A percentile compares a stretch with the other conserved stretches of the same genome.
Conservation (phyloP, 2,888 invertebrate species). For the Drosophila diplacantha region DNA sequence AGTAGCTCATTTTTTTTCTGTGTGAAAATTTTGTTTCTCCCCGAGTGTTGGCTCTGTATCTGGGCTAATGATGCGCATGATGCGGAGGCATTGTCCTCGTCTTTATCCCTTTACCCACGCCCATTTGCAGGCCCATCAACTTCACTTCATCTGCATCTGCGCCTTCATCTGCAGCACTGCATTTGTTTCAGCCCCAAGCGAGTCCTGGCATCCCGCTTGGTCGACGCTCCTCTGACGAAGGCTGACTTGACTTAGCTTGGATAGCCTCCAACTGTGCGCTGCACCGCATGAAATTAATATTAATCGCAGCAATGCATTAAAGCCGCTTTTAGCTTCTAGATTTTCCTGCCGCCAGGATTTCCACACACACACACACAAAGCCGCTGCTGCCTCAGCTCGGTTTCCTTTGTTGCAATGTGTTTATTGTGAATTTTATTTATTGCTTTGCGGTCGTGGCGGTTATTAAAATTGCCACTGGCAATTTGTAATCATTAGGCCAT, state of each 20-base stretch:
- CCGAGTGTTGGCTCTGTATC: conserved; percentile 23
- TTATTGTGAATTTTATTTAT: conserved; percentile 67
- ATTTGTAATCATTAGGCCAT: conserved; percentile 68
- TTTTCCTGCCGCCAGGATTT: conserved; percentile 48
- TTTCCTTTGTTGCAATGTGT: conserved; percentile 44
- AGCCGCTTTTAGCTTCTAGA: conserved; percentile 64
- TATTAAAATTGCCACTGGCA: conserved; percentile 68
- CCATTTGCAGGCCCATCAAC: conserved; percentile 30
- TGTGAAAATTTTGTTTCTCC: conserved; percentile 2
- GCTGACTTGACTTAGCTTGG: conserved; percentile 18
- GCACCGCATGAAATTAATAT: conserved; percentile 70
- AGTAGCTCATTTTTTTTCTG: not conserved
- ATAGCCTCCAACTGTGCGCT: conserved; percentile 58
- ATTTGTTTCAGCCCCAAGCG: conserved; percentile 1
- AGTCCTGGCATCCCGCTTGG: conserved; percentile 1
- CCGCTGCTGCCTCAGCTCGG: conserved; percentile 7
- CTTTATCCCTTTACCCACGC: conserved; percentile 34
- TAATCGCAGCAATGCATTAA: conserved; percentile 70
- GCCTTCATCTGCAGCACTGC: conserved; percentile 24
- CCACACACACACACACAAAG: conserved; percentile 3
- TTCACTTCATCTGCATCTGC: conserved; percentile 40
- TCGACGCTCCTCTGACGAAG: not conserved
- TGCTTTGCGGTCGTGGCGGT: conserved; percentile 60
- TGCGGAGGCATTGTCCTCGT: conserved; percentile 58
- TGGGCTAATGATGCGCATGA: conserved; percentile 71